Conservation (phyloP, 2,797 vertebrate genomes). For the Poecilia wingei region DNA sequence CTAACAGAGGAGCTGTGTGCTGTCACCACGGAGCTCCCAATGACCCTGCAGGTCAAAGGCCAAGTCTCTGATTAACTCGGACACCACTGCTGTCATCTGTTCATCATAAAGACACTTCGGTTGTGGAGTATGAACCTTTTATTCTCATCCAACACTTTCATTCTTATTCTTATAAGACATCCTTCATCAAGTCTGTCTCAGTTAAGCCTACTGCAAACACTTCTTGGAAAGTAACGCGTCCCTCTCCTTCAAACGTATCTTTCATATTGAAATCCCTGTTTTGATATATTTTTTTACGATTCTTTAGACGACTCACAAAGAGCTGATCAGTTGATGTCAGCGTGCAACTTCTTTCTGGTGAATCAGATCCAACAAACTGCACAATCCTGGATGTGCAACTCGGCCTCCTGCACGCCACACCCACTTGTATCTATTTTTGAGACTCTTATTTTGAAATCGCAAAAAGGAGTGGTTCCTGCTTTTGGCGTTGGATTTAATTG, state of each 20-base stretch:
- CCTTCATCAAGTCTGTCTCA: neutral
- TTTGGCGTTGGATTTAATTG: neutral
- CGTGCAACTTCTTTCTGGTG: neutral
- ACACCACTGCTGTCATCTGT: constrained; percentile 21
- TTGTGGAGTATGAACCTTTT: constrained; percentile 10
- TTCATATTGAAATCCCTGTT: neutral
- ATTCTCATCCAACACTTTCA: constrained; percentile 4
- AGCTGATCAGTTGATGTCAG: neutral
- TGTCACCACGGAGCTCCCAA: constrained; percentile 35
- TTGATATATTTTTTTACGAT: neutral
- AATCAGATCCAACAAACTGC: neutral
- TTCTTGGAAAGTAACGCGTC: neutral
- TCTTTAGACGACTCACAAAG: neutral
- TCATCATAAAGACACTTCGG: constrained; percentile 32
- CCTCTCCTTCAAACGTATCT: neutral
- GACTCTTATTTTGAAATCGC: neutral
- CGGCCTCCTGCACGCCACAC: neutral
- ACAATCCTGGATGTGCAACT: neutral
- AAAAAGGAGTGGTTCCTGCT: neutral
- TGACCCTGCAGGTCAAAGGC: constrained; percentile 65
- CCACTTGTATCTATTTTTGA: neutral
- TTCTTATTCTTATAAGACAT: neutral
- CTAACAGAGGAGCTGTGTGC: constrained; percentile 48
- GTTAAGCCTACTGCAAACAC: neutral
- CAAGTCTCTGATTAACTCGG: constrained; percentile 61